Evolutionary conservation across 2,113 vertebrate genomes (phyloP), one percentile per base, ranked within the genome.

Genomic region (Syngnathoides biaculeatus): DNA sequence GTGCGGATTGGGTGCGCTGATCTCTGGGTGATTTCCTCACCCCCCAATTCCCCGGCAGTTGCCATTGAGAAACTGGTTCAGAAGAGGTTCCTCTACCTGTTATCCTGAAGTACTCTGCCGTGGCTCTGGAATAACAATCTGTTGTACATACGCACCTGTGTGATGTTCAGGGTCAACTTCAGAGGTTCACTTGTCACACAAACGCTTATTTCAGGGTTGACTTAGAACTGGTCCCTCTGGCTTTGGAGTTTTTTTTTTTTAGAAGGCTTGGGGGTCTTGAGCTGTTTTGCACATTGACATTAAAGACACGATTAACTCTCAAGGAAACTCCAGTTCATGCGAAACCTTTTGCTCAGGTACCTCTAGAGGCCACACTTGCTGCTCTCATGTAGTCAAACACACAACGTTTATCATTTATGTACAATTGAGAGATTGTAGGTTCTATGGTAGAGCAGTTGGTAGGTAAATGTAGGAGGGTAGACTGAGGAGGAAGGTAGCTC

Each of bases 1-100:
- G 48, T 59, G 72, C 71, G 63, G 69, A 65, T 40, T 63, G 58
- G 58, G 30, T 5, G 24, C 13, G 58, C 2, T 17, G 60, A 56
- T n/a, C 60, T 62, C 39, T 19, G 35, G 12, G 38, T 22, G 60
- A 8, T 35, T 62, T 19, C 30, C 39, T 19, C 30, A n/a, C 7
- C 39, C 60, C 10, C 17, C n/a, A n/a, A n/a, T n/a, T n/a, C n/a
- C n/a, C 35, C 6, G 8, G 17, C 60, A 39, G 60, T 22, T 40
- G 19, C 30, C 19, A 20, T 62, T 1, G 60, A 42, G 20, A 26
- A 56, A 53, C n/a, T 11, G 5, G 50, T 8, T 53, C 22, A 8
- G 6, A 53, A 12, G 24, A 27, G 24, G 53, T 56, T 19, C 14
- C 20, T 30, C 13, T 30, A 57, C 26, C 55, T 27, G 55, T 27